Evolutionary conservation across 2,888 invertebrate species (phyloP).

Genomic region (Gortyna flavago): DNA sequence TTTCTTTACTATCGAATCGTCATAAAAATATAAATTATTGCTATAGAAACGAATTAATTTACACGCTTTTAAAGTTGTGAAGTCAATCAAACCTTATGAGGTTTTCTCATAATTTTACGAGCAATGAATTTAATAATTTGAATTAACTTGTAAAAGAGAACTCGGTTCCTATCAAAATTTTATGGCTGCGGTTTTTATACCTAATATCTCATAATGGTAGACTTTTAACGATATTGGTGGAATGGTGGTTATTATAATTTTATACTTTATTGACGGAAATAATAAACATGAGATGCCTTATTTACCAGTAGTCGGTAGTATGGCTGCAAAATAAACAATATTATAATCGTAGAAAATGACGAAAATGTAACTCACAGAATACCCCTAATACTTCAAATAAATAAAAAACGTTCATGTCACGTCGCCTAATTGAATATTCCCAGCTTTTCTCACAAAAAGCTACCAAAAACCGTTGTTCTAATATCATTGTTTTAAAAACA

Average conservation of each 20-base stretch:
- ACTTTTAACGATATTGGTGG: conserved; percentile 6
- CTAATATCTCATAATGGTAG: conserved; percentile 33
- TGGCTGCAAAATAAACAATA: background rate
- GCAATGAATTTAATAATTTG: conserved; percentile 55
- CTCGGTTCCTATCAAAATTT: conserved; percentile 45
- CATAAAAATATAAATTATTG: background rate
- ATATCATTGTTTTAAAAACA: background rate
- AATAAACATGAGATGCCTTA: background rate
- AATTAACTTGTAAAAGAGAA: conserved; percentile 50
- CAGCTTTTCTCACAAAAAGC: background rate
- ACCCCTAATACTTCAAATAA: background rate
- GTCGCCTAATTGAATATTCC: background rate
- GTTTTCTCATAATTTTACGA: conserved; percentile 47
- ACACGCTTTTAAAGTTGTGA: conserved; percentile 3
- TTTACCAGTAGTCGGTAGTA: background rate
- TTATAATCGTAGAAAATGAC: background rate
- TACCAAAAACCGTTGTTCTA: background rate
- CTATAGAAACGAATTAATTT: background rate
- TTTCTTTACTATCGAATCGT: background rate
- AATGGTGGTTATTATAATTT: background rate
- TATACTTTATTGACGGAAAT: background rate
- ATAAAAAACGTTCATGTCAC: background rate
- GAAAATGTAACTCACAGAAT: no score
- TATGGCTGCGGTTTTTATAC: conserved; percentile 54
- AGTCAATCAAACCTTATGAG: conserved; percentile 15